Conservation (phyloP, 1,140 invertebrate species). For the Rhyacophila brunnea region DNA sequence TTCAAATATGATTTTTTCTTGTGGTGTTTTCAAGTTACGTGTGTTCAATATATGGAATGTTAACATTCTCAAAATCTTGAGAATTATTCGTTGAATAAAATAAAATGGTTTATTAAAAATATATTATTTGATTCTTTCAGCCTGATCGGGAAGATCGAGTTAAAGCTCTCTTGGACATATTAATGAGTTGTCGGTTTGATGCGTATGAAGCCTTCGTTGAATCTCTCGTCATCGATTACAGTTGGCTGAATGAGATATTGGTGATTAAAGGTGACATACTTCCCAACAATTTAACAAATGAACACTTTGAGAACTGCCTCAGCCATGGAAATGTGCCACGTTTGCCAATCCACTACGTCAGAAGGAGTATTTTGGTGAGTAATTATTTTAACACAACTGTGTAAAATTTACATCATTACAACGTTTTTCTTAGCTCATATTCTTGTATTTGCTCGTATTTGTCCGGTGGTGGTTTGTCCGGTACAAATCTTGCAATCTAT, state of each 20-base stretch:
- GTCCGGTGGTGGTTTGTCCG: too few species aligned
- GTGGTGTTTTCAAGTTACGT: too few species aligned
- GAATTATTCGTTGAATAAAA: too few species aligned
- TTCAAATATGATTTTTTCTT: too few species aligned
- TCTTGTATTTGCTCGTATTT: too few species aligned
- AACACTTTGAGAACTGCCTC: constrained; percentile 48
- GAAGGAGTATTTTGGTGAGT: constrained; percentile 47
- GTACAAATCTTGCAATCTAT: too few species aligned
- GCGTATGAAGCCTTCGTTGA: constrained; percentile 51
- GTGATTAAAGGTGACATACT: constrained; percentile 39
- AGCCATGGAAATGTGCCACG: constrained; percentile 55
- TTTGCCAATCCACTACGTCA: constrained; percentile 52
- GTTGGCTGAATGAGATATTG: constrained; percentile 47
- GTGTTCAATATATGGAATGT: too few species aligned
- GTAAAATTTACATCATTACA: too few species aligned
- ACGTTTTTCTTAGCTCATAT: too few species aligned
- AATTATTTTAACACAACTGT: not conserved
- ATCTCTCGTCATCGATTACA: constrained; percentile 49
- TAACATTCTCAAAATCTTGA: too few species aligned
- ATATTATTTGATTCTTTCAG: too few species aligned
- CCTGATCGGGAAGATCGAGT: constrained; percentile 40
- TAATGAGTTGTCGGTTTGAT: constrained; percentile 38
- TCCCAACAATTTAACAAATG: constrained; percentile 40
- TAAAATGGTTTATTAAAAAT: too few species aligned
- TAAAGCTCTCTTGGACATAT: constrained; percentile 42